Conservation (phyloP, 1,140 invertebrate species). For the Ruditapes philippinarum region DNA sequence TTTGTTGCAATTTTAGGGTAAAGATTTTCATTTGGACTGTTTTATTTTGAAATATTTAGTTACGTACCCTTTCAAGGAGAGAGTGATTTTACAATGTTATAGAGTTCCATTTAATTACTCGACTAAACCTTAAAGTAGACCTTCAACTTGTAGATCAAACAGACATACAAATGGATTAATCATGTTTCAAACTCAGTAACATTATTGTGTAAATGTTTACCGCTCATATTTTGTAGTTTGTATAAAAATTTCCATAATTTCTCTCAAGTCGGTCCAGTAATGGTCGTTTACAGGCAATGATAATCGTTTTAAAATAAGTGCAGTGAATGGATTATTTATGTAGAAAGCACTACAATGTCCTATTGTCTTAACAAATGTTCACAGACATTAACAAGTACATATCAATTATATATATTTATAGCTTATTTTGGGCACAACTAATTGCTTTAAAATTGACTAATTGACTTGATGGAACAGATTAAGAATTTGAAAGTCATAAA, state of each 20-base stretch:
- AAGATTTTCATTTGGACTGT: too few relatives aligned
- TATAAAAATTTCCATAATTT: background rate
- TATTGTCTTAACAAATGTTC: background rate
- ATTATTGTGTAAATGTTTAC: background rate
- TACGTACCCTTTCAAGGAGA: too few relatives aligned
- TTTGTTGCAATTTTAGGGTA: too few relatives aligned
- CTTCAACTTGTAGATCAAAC: background rate
- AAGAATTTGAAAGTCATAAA: too few relatives aligned
- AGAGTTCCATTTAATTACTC: too few relatives aligned
- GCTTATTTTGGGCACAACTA: too few relatives aligned
- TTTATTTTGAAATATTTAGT: too few relatives aligned
- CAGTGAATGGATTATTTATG: background rate
- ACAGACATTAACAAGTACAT: background rate
- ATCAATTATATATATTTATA: too few relatives aligned
- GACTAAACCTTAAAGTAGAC: too few relatives aligned
- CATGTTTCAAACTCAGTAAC: background rate
- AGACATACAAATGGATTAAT: background rate
- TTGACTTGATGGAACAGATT: too few relatives aligned
- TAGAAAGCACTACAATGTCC: background rate
- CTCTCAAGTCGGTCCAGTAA: background rate
- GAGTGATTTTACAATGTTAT: too few relatives aligned
- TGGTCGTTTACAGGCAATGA: background rate
- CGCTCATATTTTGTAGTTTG: conserved; percentile 15
- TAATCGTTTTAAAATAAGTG: conserved; percentile 2
- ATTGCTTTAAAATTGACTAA: too few relatives aligned